Conservation (phyloP, 2,113 vertebrate genomes). For the Trematomus loennbergii region DNA sequence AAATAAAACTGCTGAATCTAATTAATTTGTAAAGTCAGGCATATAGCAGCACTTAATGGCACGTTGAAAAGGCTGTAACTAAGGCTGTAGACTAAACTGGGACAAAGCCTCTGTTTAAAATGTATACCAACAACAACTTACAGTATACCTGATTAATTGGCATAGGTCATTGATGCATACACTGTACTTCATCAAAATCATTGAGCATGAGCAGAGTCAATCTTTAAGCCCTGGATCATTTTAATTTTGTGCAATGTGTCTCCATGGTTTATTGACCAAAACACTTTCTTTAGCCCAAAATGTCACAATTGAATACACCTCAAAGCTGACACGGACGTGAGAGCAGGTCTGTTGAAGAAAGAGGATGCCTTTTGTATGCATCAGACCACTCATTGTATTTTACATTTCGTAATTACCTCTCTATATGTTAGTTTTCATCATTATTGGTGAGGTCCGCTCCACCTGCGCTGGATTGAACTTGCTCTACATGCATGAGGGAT, state of each 20-base stretch:
- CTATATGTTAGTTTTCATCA: not conserved
- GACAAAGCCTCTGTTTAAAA: not conserved
- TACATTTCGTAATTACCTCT: not conserved
- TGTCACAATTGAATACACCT: not conserved
- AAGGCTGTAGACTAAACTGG: too few relatives aligned
- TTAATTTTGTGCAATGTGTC: not conserved
- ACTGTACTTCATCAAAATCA: not conserved
- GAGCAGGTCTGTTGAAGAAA: not conserved
- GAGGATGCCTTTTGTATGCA: not conserved
- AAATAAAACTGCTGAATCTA: not conserved
- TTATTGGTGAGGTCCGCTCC: not conserved
- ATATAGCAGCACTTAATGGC: not conserved
- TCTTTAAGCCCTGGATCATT: not conserved
- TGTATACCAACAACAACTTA: slow-evolving; percentile 3
- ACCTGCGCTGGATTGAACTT: not conserved
- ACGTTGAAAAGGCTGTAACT: not conserved
- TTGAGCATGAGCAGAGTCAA: not conserved
- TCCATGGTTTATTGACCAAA: not conserved
- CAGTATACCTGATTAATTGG: slow-evolving; percentile 4
- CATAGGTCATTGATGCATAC: not conserved
- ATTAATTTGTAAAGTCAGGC: not conserved
- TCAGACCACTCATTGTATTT: not conserved
- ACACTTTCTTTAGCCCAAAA: not conserved
- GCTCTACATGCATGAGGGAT: not conserved
- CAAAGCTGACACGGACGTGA: not conserved